phyloP scores from a whole-genome alignment of 1,140 invertebrate genomes.

The Medauroidea extradentata region DNA sequence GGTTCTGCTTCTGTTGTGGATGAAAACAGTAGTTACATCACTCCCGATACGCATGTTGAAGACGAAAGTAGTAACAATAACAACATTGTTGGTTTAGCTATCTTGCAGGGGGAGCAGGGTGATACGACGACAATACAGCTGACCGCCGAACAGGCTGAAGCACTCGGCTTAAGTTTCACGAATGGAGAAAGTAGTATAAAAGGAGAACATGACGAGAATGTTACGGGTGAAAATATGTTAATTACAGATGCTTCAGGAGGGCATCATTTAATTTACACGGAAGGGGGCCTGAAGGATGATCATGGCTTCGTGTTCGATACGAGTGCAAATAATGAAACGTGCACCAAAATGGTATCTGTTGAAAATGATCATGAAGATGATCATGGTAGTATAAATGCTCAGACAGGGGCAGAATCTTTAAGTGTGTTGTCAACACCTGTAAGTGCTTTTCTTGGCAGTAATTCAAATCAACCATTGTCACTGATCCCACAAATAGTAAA shows the following conservation, averaged over 20 bases:
- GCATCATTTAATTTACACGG: too few species aligned
- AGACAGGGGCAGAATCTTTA: too few species aligned
- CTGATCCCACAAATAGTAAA: constrained; percentile 15
- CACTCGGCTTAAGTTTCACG: constrained; percentile 15
- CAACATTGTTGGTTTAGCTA: constrained; percentile 20
- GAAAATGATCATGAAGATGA: too few species aligned
- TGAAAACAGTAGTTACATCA: constrained; percentile 14
- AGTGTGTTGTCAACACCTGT: not conserved
- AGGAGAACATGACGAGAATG: not conserved
- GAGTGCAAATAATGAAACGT: too few species aligned
- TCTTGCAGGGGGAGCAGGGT: constrained; percentile 24
- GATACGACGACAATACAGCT: constrained; percentile 18
- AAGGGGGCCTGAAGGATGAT: too few species aligned
- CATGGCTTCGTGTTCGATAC: too few species aligned
- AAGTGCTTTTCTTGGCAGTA: not conserved
- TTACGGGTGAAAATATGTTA: constrained; percentile 10
- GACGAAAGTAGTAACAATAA: constrained; percentile 19
- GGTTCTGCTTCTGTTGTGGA: constrained; percentile 16
- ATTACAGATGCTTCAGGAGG: not conserved
- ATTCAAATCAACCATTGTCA: constrained; percentile 5
- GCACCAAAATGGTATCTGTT: too few species aligned
- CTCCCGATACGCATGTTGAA: constrained; percentile 1
- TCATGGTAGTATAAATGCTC: too few species aligned
- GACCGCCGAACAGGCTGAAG: constrained; percentile 22
- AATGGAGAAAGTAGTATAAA: not conserved